These are phyloP conservation scores for Apis cerana DNA, from an alignment of 1,140 invertebrate species.

Conservation along the genomic window DNA sequence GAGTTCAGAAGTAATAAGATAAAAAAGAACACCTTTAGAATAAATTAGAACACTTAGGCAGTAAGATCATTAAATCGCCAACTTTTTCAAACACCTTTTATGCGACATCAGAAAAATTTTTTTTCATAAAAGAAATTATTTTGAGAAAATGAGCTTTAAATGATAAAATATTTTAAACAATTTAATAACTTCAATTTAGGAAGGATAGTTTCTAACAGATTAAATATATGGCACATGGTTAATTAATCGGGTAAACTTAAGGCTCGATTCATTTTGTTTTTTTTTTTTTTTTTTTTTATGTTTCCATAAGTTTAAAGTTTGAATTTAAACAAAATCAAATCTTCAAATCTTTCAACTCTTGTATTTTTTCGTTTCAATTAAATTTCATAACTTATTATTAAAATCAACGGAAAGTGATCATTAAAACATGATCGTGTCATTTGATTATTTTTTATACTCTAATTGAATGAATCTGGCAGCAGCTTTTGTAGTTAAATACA, in stretches of 20 bases:
- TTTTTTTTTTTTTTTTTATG: background rate
- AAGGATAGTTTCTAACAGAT: background rate
- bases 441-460: slow-evolving; percentile 23
- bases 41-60: slow-evolving; percentile 31
- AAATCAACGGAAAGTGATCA: slow-evolving; percentile 18
- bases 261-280: background rate
- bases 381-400: background rate
- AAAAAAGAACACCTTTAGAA: background rate
- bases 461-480: slow-evolving; percentile 23
- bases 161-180: background rate
- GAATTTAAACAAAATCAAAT: background rate
- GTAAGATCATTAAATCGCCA: background rate
- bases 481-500: slow-evolving; percentile 27
- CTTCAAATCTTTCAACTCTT: background rate
- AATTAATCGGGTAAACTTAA: background rate
- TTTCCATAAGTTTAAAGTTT: background rate
- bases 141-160: background rate
- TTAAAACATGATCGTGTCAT: slow-evolving; percentile 40
- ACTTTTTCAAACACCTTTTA: background rate
- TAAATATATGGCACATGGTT: slow-evolving; percentile 1
- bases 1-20: background rate
- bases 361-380: background rate
- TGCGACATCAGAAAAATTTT: background rate
- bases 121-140: background rate
- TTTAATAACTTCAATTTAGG: background rate